Base-by-base conservation (phyloP, 2,113 vertebrate species). In the Atrichornis clamosus region DNA sequence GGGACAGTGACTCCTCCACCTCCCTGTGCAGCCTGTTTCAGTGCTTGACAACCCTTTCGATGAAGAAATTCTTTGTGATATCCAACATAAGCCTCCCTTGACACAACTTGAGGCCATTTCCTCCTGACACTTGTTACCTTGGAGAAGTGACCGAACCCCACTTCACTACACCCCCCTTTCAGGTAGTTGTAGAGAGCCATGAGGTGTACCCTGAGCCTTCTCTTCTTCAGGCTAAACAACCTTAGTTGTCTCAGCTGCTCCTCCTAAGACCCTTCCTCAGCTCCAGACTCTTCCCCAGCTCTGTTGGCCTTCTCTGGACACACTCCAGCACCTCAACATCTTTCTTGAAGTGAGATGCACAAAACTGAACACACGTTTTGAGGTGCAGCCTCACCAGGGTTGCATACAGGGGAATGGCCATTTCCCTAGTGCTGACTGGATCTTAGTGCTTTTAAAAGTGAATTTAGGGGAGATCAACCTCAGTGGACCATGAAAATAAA, bases 321-420 rank as follows among this genome's bases (percentile, higher is more conserved):
- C 0, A 0, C 6, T 65, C 19, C 37, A 44, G 13, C 23, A 0
- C 12, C 32, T 65, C 32, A 23, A 18, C 0, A 17, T 28, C 37
- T 19, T 81, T 58, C 21, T 50, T 65, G 12, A 33, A 10, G 12
- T 52, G 12, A 18, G 7, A 50, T 5, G 16, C 2, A 28, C 33
- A 59, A 27, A 58, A 37, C 32, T 65, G 35, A 65, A 5, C 6
- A 19, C 6, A n/a, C 33, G 10, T n/a, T 39, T 67, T 3, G 3
- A 46, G 33, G 19, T 24, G 8, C 15, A 47, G 11, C 9, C 32
- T 42, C 11, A 46, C 5, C 22, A 68, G 27, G 27, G 27, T 13
- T 52, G 27, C 68, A 12, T 59, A 50, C 1, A 42, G 33, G 15
- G 8, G 9, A 39, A 44, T 20, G 20, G 50, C 15, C 10, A 20